These are phyloP conservation scores for Drosophila kambysellisi DNA, from an alignment of 2,888 invertebrate species.

Conservation along the genomic window DNA sequence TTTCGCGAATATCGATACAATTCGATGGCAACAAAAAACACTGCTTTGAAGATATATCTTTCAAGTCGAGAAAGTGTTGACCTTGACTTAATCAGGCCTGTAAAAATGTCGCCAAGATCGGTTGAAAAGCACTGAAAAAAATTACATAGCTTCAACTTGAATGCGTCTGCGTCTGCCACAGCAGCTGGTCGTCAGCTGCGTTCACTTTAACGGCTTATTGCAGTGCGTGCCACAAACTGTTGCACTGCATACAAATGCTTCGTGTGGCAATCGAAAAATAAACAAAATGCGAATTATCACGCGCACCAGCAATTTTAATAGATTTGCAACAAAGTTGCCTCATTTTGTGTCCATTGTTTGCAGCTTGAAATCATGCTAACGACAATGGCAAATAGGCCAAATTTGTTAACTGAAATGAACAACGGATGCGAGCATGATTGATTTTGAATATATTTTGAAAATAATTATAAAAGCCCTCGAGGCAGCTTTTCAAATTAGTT, in stretches of 20 bases:
- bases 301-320: background rate
- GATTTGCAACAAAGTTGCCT: conserved; percentile 12
- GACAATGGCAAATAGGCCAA: background rate
- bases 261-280: conserved; percentile 13
- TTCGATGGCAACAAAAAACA: background rate
- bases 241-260: conserved; percentile 1
- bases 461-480: background rate
- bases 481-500: background rate
- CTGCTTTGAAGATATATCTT: background rate
- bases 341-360: background rate
- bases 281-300: conserved; percentile 32
- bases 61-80: background rate
- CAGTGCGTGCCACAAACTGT: conserved; percentile 45
- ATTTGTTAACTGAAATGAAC: background rate
- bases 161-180: conserved; percentile 11
- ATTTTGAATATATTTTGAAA: background rate
- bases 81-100: background rate
- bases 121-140: background rate
- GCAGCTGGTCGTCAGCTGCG: conserved; percentile 30
- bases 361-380: background rate
- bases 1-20: background rate
- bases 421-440: background rate
- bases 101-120: background rate
- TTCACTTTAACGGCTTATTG: conserved; percentile 38
- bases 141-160: conserved; percentile 8